A percentile compares a stretch with the other conserved stretches of the same genome.
phyloP scores from a whole-genome alignment of 2,113 vertebrate genomes.

The Dipodomys stephensi region DNA sequence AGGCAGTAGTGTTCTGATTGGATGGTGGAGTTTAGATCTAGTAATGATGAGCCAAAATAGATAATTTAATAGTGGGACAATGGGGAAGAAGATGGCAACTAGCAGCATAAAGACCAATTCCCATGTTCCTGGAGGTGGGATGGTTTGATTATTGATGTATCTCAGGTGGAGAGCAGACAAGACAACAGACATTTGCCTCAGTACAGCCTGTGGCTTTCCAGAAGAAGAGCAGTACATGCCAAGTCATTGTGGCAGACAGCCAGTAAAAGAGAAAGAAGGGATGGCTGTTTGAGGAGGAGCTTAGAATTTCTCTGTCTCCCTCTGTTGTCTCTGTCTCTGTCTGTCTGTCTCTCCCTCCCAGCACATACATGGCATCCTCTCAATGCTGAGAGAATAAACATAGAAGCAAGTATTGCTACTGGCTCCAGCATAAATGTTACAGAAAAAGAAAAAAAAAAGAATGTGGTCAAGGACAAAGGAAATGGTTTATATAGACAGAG shows the following conservation, averaged over 20 bases:
- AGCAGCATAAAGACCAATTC: neutral
- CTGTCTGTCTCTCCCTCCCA: neutral
- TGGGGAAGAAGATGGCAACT: neutral
- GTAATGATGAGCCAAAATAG: neutral
- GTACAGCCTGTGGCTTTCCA: constrained; percentile 45
- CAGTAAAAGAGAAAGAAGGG: constrained; percentile 55
- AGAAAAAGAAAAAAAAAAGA: neutral
- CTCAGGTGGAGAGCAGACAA: constrained; percentile 31
- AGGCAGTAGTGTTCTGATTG: neutral
- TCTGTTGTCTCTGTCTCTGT: constrained; percentile 15
- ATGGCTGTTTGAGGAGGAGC: neutral
- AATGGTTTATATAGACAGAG: neutral
- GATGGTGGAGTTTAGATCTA: neutral
- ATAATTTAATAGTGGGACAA: neutral
- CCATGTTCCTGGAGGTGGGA: neutral
- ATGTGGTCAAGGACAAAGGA: constrained; percentile 32
- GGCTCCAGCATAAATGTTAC: neutral
- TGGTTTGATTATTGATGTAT: constrained; percentile 45
- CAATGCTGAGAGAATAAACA: constrained; percentile 23
- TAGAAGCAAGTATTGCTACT: constrained; percentile 2
- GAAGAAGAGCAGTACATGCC: constrained; percentile 35
- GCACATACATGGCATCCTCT: neutral
- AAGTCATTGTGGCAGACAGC: constrained; percentile 59
- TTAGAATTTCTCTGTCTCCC: neutral
- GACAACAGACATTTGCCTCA: constrained; percentile 13